A percentile compares a stretch with the other conserved stretches of the same genome.
These are phyloP conservation scores for Meriones unguiculatus DNA, from an alignment of 2,113 vertebrate species.

Conservation along the genomic window DNA sequence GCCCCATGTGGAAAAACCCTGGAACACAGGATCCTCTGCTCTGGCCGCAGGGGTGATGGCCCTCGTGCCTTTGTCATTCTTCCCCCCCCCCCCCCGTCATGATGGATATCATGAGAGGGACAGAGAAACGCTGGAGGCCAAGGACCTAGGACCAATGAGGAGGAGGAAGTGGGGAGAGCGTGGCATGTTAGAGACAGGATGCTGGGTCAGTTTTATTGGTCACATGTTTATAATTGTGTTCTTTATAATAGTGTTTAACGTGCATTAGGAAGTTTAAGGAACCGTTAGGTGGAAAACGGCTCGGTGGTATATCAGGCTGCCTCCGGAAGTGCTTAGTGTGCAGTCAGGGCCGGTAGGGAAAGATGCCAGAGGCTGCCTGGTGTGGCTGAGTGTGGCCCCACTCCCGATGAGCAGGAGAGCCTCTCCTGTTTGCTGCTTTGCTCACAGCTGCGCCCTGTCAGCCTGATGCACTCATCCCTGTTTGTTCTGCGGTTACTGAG, in stretches of 20 bases:
- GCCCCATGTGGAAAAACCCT: background rate
- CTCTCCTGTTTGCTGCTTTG: background rate
- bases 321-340: fast-evolving
- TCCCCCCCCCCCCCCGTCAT: too few species aligned
- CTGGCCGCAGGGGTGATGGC: background rate
- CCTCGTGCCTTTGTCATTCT: background rate
- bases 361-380: background rate
- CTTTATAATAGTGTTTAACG: background rate
- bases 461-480: background rate
- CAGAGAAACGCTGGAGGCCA: background rate
- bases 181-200: background rate
- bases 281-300: background rate
- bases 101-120: background rate
- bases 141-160: too few species aligned
- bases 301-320: background rate
- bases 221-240: background rate
- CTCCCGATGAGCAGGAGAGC: fast-evolving
- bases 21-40: background rate
- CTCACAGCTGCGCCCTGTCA: fast-evolving
- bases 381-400: too few species aligned
- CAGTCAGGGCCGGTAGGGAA: background rate
- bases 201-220: fast-evolving
- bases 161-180: background rate
- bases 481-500: too few species aligned
- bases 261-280: too few species aligned